phyloP scores from a whole-genome alignment of 2,888 invertebrate genomes.

The Scrobipalpa atriplicella region DNA sequence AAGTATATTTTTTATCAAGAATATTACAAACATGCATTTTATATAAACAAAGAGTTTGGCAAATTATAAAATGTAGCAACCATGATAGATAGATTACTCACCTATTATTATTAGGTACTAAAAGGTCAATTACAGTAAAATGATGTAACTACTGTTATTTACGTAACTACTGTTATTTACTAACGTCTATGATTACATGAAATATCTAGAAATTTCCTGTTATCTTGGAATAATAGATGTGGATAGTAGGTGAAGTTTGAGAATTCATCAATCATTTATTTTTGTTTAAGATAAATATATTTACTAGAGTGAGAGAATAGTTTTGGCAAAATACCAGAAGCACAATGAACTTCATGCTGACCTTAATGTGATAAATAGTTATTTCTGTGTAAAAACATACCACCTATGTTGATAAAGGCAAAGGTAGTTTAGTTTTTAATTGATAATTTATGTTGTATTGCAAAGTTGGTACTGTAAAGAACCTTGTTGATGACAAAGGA shows the following conservation, averaged over 20 bases:
- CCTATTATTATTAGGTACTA: neutral
- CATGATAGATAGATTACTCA: neutral
- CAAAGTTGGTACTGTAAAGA: conserved; percentile 24
- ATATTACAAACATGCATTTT: neutral
- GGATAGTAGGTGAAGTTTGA: neutral
- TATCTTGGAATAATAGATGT: neutral
- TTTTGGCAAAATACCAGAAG: conserved; percentile 54
- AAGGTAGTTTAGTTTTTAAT: neutral
- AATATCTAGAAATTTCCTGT: neutral
- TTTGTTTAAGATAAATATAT: neutral
- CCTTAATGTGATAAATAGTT: conserved; percentile 36
- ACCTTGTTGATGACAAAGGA: conserved; percentile 34
- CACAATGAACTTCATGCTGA: conserved; percentile 46
- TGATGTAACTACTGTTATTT: conserved; percentile 1
- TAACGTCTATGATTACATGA: neutral
- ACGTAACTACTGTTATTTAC: conserved; percentile 2
- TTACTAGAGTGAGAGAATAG: neutral
- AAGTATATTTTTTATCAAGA: neutral
- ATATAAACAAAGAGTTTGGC: neutral
- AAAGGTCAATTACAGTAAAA: conserved; percentile 3
- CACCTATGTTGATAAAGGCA: neutral
- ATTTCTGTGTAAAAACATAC: neutral
- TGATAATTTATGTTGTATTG: neutral
- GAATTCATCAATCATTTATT: conserved; percentile 4
- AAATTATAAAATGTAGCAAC: neutral